Evolutionary conservation across 2,888 invertebrate species (phyloP).

Genomic region (Eupithecia dodoneata): DNA sequence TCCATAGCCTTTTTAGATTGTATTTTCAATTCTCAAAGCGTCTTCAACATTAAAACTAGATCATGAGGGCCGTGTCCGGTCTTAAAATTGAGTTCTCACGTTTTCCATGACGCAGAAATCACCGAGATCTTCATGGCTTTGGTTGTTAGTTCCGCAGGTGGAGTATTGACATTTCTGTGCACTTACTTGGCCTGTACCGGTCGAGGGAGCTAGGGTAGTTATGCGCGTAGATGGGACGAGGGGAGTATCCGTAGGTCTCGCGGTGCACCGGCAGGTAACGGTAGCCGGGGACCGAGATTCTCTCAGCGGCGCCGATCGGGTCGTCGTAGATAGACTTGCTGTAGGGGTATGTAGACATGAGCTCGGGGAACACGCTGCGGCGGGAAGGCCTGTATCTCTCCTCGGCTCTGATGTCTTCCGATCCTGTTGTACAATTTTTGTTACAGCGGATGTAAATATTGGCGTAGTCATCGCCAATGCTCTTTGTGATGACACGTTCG

Average conservation of each 20-base stretch:
- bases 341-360: slow-evolving; percentile 89
- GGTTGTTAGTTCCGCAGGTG: slow-evolving; percentile 22
- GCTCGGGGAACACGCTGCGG: slow-evolving; percentile 90
- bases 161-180: slow-evolving; percentile 44
- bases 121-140: background rate
- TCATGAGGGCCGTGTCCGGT: background rate
- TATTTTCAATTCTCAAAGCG: background rate
- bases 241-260: slow-evolving; percentile 95
- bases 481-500: background rate
- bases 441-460: background rate
- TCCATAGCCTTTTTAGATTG: background rate
- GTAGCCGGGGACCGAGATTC: slow-evolving; percentile 94
- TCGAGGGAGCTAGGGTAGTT: slow-evolving; percentile 90
- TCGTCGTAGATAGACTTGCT: slow-evolving; percentile 95
- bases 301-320: slow-evolving; percentile 90
- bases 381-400: slow-evolving; percentile 89
- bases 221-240: slow-evolving; percentile 93
- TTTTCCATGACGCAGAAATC: background rate
- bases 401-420: slow-evolving; percentile 95
- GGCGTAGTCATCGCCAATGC: background rate
- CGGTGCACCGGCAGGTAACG: slow-evolving; percentile 96
- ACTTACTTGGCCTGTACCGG: slow-evolving; percentile 94
- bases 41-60: background rate
- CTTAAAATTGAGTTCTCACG: background rate
- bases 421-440: slow-evolving; percentile 83